Base-by-base conservation (phyloP, 1,140 invertebrate species). In the Drosophila pandora region DNA sequence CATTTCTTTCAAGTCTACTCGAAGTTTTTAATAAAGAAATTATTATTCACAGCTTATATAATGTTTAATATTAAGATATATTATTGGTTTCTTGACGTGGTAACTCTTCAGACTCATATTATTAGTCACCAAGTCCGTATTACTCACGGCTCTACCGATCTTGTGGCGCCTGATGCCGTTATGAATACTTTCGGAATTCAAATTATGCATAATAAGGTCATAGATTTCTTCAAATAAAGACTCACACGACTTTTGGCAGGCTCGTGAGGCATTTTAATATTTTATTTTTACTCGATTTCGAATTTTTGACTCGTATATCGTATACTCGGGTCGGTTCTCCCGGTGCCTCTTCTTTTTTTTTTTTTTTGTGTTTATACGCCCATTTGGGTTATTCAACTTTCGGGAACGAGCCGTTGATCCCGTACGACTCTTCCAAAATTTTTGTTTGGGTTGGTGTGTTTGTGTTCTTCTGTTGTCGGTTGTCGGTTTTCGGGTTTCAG, bases 301-400 rank as follows among this genome's bases (percentile, higher is more conserved):
- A 30, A 68, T 32, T 56, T 68, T 39, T 30, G 37, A 47, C 50
- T n/a, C 62, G 45, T 34, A 53, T 21, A 12, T 43, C 9, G 9
- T 37, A 37, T 37, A 37, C 25, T 37, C n/a, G n/a, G 32, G 28
- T 37, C 21, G 37, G 7, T 32, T 32, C 28, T 30, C 21, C 30
- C 21, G 17, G n/a, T 45, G 7, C 3, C 13, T 52, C 13, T 52
- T 67, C n/a, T 17, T 47, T 64, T 55, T 67, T 58, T 58, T 65
- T 56, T 87, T 13, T 67, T 58, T 62, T 65, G 45, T 78, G 73
- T 81, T 87, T 87, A 81, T 87, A 84, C 81, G 80, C 81, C 81
- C 80, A 84, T 85, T 78, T 85, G 78, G 82, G 82, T 85, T 85
- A 85, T 85, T 85, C 82, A 85, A 85, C 82, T 88, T 88, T 78